Percentiles rank a stretch among this genome's conserved stretches.
phyloP scores from a whole-genome alignment of 2,888 invertebrate genomes.

The Amphipyra berbera region DNA sequence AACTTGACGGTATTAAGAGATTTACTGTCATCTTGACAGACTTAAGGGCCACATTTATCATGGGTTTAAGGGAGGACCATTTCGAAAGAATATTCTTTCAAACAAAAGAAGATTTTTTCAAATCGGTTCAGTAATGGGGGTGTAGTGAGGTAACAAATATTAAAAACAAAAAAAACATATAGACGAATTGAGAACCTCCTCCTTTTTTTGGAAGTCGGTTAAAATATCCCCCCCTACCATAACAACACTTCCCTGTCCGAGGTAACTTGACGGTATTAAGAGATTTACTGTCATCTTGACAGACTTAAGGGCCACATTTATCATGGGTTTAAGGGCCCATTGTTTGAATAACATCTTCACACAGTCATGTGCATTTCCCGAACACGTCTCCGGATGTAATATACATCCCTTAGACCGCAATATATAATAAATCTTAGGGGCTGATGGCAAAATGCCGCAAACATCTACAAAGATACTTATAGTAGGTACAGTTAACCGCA shows the following conservation, averaged over 20 bases:
- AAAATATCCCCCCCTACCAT: too few relatives aligned
- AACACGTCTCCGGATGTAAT: constrained; percentile 7
- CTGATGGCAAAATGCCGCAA: constrained; percentile 15
- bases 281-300: constrained; percentile 35
- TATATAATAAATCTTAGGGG: constrained; percentile 32
- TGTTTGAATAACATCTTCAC: constrained; percentile 27
- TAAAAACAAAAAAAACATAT: too few relatives aligned
- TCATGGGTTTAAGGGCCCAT: constrained; percentile 29
- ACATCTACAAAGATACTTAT: constrained; percentile 5
- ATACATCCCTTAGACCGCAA: constrained; percentile 17
- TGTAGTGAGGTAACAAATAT: too few relatives aligned
- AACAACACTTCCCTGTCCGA: too few relatives aligned
- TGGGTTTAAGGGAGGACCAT: constrained; percentile 19
- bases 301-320: constrained; percentile 27
- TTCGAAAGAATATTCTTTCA: too few relatives aligned
- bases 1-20: constrained; percentile 11
- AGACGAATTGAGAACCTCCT: too few relatives aligned
- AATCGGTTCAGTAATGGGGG: too few relatives aligned
- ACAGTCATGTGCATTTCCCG: constrained; percentile 9
- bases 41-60: constrained; percentile 36
- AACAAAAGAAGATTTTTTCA: too few relatives aligned
- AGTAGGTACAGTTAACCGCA: background rate
- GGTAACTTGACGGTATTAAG: constrained; percentile 3
- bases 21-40: constrained; percentile 32
- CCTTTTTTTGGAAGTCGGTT: too few relatives aligned